Conservation (phyloP, 2,797 vertebrate species). For the Argentina silus region DNA sequence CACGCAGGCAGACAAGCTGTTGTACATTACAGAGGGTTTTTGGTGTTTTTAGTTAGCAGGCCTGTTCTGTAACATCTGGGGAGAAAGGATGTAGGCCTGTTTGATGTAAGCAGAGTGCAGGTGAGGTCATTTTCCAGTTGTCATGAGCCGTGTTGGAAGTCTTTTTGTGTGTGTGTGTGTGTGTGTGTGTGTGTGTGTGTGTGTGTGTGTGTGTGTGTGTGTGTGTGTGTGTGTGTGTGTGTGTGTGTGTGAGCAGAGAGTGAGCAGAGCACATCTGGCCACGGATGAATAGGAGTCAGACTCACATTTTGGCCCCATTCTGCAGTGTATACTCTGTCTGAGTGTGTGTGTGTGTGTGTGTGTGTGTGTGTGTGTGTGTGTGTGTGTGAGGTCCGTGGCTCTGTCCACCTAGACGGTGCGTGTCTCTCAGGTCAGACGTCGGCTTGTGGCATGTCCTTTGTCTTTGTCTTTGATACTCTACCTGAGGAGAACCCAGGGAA, state of each 20-base stretch:
- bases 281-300: conserved; percentile 37
- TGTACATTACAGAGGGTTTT: conserved; percentile 34
- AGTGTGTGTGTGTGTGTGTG: conserved; percentile 14
- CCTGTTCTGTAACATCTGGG: conserved; percentile 48
- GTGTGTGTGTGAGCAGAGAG: not conserved
- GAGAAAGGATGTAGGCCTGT: conserved; percentile 71
- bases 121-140: conserved; percentile 76
- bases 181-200: conserved; percentile 13
- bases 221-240: conserved; percentile 10
- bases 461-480: conserved; percentile 38
- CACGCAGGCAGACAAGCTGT: conserved; percentile 27
- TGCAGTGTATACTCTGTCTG: conserved; percentile 23
- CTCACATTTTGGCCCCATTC: conserved; percentile 41
- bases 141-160: conserved; percentile 41
- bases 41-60: conserved; percentile 50
- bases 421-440: conserved; percentile 27
- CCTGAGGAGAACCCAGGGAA: conserved; percentile 24
- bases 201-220: not conserved
- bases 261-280: conserved; percentile 46
- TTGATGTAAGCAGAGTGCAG: conserved; percentile 75
- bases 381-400: conserved; percentile 45
- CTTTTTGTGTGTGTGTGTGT: conserved; percentile 11
- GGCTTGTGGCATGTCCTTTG: conserved; percentile 14
- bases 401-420: conserved; percentile 19
- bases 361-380: conserved; percentile 29